Conservation (phyloP, 2,888 invertebrate species). For the Ceramica pisi region DNA sequence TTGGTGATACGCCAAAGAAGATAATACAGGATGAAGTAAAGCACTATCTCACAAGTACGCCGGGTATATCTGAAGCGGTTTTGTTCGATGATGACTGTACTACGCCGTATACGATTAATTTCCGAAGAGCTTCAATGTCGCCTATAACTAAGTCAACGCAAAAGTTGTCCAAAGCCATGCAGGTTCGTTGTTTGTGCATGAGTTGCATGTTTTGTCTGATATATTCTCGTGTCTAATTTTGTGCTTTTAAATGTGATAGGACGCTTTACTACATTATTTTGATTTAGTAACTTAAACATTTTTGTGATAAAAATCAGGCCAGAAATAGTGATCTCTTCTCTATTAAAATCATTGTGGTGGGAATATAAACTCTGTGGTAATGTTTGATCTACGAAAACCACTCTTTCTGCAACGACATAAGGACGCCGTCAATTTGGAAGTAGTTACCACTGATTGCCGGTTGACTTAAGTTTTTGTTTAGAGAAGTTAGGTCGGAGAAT, state of each 20-base stretch:
- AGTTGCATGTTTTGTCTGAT: slow-evolving; percentile 62
- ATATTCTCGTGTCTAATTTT: slow-evolving; percentile 26
- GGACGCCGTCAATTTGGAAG: no score
- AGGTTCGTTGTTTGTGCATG: slow-evolving; percentile 91
- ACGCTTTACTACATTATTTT: no score
- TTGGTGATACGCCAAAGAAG: slow-evolving; percentile 80
- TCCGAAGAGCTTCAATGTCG: slow-evolving; percentile 95
- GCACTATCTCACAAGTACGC: slow-evolving; percentile 87
- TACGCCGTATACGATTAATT: slow-evolving; percentile 85
- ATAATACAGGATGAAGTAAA: slow-evolving; percentile 66
- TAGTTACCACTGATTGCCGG: no score
- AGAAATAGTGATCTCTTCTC: no score
- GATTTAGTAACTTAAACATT: no score
- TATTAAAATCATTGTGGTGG: no score
- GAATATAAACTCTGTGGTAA: no score
- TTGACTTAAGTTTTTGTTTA: no score
- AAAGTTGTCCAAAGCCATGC: slow-evolving; percentile 96
- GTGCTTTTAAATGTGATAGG: slow-evolving; percentile 47
- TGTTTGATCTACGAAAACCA: no score
- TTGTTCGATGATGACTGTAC: slow-evolving; percentile 79
- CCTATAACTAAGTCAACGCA: slow-evolving; percentile 97
- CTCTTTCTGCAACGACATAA: no score
- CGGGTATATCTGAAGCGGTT: slow-evolving; percentile 79
- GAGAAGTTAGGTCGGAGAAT: no score
- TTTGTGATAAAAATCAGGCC: no score